Conservation (phyloP, 2,888 invertebrate species). For the Apeira syringaria region DNA sequence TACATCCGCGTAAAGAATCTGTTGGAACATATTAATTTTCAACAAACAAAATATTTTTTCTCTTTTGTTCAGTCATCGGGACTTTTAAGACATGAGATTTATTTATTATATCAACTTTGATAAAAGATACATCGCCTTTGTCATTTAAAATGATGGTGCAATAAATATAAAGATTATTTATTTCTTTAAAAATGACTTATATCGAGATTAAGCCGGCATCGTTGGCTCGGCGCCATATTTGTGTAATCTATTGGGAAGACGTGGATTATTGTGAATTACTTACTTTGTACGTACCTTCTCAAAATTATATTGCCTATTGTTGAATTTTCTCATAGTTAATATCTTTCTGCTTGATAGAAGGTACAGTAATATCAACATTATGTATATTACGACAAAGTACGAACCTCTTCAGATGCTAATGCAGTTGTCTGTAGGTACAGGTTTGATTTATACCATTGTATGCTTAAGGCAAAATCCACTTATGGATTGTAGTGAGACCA, state of each 20-base stretch:
- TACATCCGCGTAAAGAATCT: constrained; percentile 36
- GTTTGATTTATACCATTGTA: constrained; percentile 54
- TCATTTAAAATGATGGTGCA: constrained; percentile 13
- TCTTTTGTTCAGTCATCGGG: background rate
- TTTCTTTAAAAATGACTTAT: constrained; percentile 20
- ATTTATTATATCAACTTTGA: background rate
- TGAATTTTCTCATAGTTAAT: background rate
- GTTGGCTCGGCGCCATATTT: constrained; percentile 30
- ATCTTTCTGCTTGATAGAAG: background rate
- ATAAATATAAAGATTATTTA: constrained; percentile 22
- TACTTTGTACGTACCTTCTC: background rate
- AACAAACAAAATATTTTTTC: background rate
- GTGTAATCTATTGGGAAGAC: constrained; percentile 26
- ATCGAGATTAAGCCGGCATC: constrained; percentile 21
- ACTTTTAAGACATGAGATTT: constrained; percentile 1
- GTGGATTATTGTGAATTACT: constrained; percentile 43
- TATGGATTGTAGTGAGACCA: constrained; percentile 15
- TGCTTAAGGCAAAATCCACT: constrained; percentile 34
- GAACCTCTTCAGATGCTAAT: constrained; percentile 10
- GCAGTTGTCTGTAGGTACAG: constrained; percentile 33
- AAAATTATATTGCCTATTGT: background rate
- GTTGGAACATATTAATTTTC: constrained; percentile 3
- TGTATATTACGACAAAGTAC: constrained; percentile 7
- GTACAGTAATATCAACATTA: background rate
- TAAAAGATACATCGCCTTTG: constrained; percentile 7